Base-by-base conservation (phyloP, 2,797 vertebrate species). In the Syngnathus rostellatus region DNA sequence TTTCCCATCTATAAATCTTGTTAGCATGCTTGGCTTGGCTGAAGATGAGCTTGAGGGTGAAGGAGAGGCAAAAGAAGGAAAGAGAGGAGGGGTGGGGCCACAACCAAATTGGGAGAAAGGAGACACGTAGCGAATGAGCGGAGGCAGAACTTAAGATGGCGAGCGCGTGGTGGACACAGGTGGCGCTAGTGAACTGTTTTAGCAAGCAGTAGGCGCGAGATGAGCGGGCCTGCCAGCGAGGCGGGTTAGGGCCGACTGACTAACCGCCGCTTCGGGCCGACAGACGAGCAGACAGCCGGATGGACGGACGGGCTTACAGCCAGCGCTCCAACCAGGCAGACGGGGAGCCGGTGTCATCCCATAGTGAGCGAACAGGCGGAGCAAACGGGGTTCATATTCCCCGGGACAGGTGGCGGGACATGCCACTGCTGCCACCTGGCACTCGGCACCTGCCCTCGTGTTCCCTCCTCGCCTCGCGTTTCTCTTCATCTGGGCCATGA, bases 331-430 rank as follows among this genome's bases (percentile, higher is more conserved):
- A 72, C 66, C 71, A 73, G 73, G 76, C 83, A 80, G 82, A 85
- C 81, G 78, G 73, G 55, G 72, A 81, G 77, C 77, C 75, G 76
- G 76, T 77, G 80, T 83, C 75, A 74, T 78, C 79, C 72, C 79
- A 72, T 77, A 83, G 72, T 79, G 86, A 75, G 81, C 76, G 79
- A 79, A 82, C 84, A 87, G 88, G 85, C 85, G 83, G 76, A 80
- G 77, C 48, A 68, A 81, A 78, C 79, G 63, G 71, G 81, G 81
- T 83, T 86, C 77, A 79, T 86, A 86, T 87, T 88, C 84, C 84
- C 83, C 75, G 72, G 80, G 83, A 88, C 86, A 89, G 87, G 87
- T 89, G 87, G 86, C 78, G 78, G 73, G 77, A 85, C 83, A 84
- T 81, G 82, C 76, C 81, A 81, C 83, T 73, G 81, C 81, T 86